Conservation (phyloP, 2,113 vertebrate genomes). For the Prunella himalayana region DNA sequence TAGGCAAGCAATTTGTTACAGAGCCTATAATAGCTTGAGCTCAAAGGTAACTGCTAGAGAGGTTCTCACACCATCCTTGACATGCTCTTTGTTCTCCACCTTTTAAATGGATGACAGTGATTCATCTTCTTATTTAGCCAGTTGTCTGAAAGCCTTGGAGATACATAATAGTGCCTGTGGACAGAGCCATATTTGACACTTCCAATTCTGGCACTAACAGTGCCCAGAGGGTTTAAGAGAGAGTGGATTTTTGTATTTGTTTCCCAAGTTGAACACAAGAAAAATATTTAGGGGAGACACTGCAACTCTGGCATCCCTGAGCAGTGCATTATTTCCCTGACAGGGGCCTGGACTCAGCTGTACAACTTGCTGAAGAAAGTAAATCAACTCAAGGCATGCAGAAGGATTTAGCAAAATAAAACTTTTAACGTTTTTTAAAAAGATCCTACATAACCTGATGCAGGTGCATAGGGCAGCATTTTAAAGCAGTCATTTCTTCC, state of each 20-base stretch:
- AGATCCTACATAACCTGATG: neutral
- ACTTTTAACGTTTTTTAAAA: neutral
- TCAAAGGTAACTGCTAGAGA: neutral
- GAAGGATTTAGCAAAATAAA: neutral
- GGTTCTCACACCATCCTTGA: slow-evolving; percentile 3
- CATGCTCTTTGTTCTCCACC: neutral
- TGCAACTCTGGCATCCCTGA: neutral
- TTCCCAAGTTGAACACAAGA: neutral
- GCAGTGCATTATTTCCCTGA: neutral
- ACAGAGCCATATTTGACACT: neutral
- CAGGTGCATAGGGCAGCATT: neutral
- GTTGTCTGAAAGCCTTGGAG: neutral
- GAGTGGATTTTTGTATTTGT: neutral
- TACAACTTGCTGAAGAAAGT: neutral
- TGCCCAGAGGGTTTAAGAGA: neutral
- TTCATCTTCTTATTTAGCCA: slow-evolving; percentile 11
- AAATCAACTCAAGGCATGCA: neutral
- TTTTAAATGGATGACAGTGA: neutral
- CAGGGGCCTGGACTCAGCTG: neutral
- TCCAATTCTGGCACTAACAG: neutral
- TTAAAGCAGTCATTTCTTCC: neutral
- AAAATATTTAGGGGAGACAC: neutral
- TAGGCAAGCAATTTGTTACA: neutral
- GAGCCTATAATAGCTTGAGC: neutral
- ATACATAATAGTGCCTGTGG: neutral